These are phyloP conservation scores for Orbicella faveolata DNA, from an alignment of 64 coral and sea anemone species.

Conservation along the genomic window DNA sequence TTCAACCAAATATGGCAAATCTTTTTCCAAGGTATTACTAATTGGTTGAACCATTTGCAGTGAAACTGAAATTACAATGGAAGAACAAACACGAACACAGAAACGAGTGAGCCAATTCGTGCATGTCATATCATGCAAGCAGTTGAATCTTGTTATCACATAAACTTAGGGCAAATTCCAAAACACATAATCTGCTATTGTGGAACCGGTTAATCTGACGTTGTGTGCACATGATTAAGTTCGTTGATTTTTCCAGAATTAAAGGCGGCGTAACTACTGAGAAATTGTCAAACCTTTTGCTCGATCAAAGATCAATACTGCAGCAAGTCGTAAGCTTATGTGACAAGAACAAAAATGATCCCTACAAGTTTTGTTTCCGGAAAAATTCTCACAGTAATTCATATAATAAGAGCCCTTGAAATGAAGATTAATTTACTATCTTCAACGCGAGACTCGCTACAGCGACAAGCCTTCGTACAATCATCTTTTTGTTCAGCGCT, in stretches of 20 bases:
- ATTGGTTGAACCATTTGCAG: background rate
- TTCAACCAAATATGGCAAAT: slow-evolving; percentile 1
- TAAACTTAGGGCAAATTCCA: slow-evolving; percentile 5
- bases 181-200: background rate
- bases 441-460: background rate
- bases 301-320: slow-evolving; percentile 35
- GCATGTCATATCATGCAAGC: background rate
- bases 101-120: background rate
- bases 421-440: background rate
- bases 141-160: background rate
- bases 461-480: background rate
- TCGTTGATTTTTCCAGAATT: background rate
- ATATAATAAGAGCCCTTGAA: background rate
- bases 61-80: background rate
- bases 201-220: background rate
- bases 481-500: background rate
- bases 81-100: background rate
- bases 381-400: slow-evolving; percentile 5
- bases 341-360: slow-evolving; percentile 23
- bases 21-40: background rate
- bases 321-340: background rate
- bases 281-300: background rate
- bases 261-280: background rate
- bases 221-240: background rate
- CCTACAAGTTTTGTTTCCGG: slow-evolving; percentile 36